Conservation (phyloP, 2,888 invertebrate species). For the Drosophila austrosaltans region DNA sequence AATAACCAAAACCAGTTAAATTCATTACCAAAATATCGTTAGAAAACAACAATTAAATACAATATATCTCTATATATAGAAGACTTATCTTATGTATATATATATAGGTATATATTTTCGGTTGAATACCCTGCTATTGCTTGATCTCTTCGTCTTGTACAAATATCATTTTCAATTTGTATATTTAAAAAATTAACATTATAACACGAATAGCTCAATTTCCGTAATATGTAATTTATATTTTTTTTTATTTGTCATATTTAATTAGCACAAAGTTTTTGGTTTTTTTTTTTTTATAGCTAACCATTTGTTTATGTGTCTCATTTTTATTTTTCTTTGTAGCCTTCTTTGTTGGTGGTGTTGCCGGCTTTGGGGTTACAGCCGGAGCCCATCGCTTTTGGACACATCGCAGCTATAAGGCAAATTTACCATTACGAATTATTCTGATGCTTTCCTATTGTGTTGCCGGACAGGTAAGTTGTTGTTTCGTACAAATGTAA, state of each 20-base stretch:
- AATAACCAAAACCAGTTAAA: not conserved
- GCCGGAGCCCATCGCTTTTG: constrained; percentile 88
- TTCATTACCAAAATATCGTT: not conserved
- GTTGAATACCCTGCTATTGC: constrained; percentile 26
- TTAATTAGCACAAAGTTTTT: constrained; percentile 54
- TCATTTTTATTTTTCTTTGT: constrained; percentile 62
- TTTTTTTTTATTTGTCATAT: constrained; percentile 23
- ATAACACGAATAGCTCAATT: constrained; percentile 63
- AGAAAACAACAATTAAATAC: not conserved
- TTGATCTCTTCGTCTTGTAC: constrained; percentile 19
- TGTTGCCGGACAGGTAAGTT: constrained; percentile 87
- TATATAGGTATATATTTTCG: constrained; percentile 23
- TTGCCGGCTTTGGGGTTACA: constrained; percentile 88
- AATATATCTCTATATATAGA: not conserved
- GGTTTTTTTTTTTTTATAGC: constrained; percentile 30
- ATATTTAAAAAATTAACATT: constrained; percentile 62
- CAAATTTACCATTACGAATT: constrained; percentile 86
- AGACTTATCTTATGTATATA: not conserved
- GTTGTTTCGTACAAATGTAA: constrained; percentile 9
- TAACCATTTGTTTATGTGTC: constrained; percentile 18
- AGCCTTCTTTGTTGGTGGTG: constrained; percentile 85
- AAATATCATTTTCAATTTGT: constrained; percentile 40
- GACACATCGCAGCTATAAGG: constrained; percentile 88
- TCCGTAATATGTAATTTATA: constrained; percentile 64
- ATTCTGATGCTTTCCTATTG: constrained; percentile 87